Percentiles rank a stretch among this genome's conserved stretches.
These are phyloP conservation scores for Acanthurus tractus DNA, from an alignment of 2,797 vertebrate genomes.

Conservation along the genomic window DNA sequence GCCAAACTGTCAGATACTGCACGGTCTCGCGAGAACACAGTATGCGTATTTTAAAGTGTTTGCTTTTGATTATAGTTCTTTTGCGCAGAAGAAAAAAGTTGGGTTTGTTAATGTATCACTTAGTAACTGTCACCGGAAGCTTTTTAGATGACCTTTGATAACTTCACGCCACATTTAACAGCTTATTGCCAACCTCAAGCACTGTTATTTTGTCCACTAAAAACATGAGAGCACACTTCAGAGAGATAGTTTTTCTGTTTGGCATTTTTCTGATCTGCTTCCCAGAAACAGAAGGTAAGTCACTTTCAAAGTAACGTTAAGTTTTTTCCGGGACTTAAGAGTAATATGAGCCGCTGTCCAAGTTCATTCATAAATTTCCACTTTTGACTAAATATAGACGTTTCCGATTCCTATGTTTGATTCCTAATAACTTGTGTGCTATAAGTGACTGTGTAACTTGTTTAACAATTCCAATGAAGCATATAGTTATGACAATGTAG, in stretches of 20 bases:
- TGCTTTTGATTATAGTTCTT: background rate
- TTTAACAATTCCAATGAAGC: background rate
- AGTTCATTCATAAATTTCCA: background rate
- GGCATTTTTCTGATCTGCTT: slow-evolving; percentile 37
- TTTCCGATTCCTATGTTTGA: no score
- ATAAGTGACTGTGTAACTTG: background rate
- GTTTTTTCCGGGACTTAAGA: background rate
- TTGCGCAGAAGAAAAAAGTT: background rate
- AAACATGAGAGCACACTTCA: slow-evolving; percentile 35
- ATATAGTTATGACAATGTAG: background rate
- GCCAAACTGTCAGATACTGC: rapidly evolving
- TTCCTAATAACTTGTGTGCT: background rate
- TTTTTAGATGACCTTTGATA: slow-evolving; percentile 57
- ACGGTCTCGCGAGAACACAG: slow-evolving; percentile 34
- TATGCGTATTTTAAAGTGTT: background rate
- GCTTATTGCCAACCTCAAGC: background rate
- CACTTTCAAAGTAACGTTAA: background rate
- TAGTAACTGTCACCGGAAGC: background rate
- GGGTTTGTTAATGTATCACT: slow-evolving; percentile 35
- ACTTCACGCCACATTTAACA: background rate
- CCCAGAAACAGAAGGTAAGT: slow-evolving; percentile 56
- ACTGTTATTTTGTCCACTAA: background rate
- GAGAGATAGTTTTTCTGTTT: slow-evolving; percentile 13
- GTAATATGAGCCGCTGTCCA: background rate
- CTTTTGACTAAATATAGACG: no score